Percentiles rank a stretch among this genome's conserved stretches.
These are phyloP conservation scores for Galagoides demidoff DNA, from an alignment of 2,797 vertebrate species.

Conservation along the genomic window DNA sequence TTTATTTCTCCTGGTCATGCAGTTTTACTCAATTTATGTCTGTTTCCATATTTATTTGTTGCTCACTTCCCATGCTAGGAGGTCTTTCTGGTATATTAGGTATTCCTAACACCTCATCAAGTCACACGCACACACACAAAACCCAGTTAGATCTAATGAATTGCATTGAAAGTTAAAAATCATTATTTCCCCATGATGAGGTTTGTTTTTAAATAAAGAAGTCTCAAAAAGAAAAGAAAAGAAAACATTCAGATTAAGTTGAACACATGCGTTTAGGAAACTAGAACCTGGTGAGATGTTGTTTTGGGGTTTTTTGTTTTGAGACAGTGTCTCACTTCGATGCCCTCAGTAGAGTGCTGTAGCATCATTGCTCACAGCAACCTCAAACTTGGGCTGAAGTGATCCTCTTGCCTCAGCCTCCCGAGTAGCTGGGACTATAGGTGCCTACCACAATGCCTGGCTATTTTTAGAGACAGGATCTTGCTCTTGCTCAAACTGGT, in stretches of 20 bases:
- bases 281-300: not conserved
- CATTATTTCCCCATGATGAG: not conserved
- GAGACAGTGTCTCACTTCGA: too few relatives aligned
- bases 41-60: not conserved
- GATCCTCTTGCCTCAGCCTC: too few relatives aligned
- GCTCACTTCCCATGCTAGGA: not conserved
- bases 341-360: too few relatives aligned
- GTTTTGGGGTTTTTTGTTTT: too few relatives aligned
- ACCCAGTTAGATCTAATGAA: not conserved
- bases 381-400: too few relatives aligned
- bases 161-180: not conserved
- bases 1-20: slow-evolving; percentile 33
- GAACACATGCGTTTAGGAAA: not conserved
- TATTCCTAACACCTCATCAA: not conserved
- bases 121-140: not conserved
- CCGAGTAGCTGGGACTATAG: too few relatives aligned
- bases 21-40: slow-evolving; percentile 1
- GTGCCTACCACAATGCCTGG: too few relatives aligned
- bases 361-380: too few relatives aligned
- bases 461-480: too few relatives aligned
- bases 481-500: too few relatives aligned
- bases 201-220: slow-evolving; percentile 32
- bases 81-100: not conserved
- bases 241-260: not conserved
- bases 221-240: not conserved